Conservation (phyloP, 2,113 vertebrate species). For the Pluvialis apricaria region DNA sequence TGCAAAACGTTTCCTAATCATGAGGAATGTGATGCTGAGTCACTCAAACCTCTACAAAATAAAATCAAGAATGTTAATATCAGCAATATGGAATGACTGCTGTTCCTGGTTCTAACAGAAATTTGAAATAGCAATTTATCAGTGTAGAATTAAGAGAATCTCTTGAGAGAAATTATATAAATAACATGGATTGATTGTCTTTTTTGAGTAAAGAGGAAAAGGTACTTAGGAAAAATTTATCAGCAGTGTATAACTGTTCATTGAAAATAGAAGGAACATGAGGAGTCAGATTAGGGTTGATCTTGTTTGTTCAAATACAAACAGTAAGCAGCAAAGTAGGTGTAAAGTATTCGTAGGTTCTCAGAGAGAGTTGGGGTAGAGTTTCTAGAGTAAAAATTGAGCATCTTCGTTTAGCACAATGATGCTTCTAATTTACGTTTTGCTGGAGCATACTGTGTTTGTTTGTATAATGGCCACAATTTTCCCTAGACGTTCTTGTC, state of each 20-base stretch:
- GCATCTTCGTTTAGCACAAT: neutral
- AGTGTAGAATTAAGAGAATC: neutral
- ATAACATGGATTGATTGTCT: neutral
- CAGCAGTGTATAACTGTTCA: neutral
- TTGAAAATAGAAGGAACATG: neutral
- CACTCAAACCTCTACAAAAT: neutral
- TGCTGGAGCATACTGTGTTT: neutral
- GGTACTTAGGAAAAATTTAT: neutral
- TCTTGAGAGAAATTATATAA: neutral
- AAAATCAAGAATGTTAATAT: neutral
- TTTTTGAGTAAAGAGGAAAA: neutral
- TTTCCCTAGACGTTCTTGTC: neutral
- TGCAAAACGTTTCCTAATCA: neutral
- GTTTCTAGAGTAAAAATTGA: neutral
- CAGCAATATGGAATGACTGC: neutral
- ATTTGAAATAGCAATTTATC: neutral
- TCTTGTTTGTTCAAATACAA: neutral
- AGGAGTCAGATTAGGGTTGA: neutral
- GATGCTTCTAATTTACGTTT: neutral
- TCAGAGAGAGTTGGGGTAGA: neutral
- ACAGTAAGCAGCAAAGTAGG: neutral
- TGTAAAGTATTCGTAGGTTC: neutral
- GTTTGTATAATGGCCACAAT: neutral
- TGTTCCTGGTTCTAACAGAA: neutral
- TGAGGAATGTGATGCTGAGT: conserved; percentile 19